These are phyloP conservation scores for Chitala chitala DNA, from an alignment of 2,113 vertebrate species.

Conservation along the genomic window DNA sequence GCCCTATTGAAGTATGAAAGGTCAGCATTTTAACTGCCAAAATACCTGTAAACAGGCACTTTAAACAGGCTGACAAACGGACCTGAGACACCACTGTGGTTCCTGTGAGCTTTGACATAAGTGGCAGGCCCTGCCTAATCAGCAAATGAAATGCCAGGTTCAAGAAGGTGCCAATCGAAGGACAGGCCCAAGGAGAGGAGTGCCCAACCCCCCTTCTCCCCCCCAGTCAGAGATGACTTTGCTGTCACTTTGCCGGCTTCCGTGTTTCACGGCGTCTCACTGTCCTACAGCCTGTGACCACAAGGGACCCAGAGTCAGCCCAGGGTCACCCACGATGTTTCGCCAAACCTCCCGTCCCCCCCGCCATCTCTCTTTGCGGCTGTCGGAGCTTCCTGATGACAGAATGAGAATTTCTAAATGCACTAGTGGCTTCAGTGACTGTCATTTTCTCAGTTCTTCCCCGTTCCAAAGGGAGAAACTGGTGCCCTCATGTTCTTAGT, in stretches of 20 bases:
- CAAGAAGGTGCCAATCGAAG: slow-evolving; percentile 50
- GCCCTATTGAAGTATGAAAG: no score
- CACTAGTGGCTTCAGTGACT: slow-evolving; percentile 60
- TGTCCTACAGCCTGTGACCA: slow-evolving; percentile 53
- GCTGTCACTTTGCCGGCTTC: slow-evolving; percentile 72
- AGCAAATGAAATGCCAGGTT: slow-evolving; percentile 54
- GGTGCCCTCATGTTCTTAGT: slow-evolving; percentile 47
- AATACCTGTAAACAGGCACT: no score
- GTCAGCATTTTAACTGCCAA: no score
- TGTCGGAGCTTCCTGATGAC: slow-evolving; percentile 63
- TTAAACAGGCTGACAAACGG: no score
- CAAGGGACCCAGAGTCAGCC: slow-evolving; percentile 56
- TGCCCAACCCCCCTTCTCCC: slow-evolving; percentile 47
- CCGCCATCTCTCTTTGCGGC: slow-evolving; percentile 51
- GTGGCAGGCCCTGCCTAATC: slow-evolving; percentile 19
- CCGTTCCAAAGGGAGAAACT: background rate
- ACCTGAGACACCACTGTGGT: no score
- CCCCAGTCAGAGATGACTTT: slow-evolving; percentile 66
- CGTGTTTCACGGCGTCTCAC: slow-evolving; percentile 59
- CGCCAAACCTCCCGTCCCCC: slow-evolving; percentile 50
- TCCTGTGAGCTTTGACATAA: slow-evolving; percentile 41
- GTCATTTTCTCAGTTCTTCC: slow-evolving; percentile 22
- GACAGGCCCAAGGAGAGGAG: slow-evolving; percentile 53
- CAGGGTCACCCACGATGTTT: slow-evolving; percentile 63
- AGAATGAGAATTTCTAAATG: slow-evolving; percentile 67